Evolutionary conservation across 2,888 invertebrate species (phyloP), one percentile per base, ranked within the genome.

Genomic region (Lypha dubia): DNA sequence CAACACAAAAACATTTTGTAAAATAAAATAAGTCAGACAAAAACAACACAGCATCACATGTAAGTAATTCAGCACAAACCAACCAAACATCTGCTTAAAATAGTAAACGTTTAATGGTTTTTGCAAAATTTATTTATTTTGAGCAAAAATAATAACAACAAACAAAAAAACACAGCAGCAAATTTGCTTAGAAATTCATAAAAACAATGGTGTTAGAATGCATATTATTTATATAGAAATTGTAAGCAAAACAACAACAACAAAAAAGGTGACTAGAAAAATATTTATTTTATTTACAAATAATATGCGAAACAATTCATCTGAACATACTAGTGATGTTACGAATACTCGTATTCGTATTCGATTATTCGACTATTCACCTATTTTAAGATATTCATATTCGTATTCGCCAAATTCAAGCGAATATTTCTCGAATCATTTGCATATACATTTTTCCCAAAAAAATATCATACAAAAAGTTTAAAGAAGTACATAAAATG

Each of bases 281-380:
- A 71, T 74, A 79, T 79, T 79, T 76, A 79, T 75, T 79, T 83
- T 75, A 75, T 79, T 84, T 84, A 76, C 13, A 41, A 77, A 41
- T 41, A 60, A 58, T 83, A 60, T 71, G n/a, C 49, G n/a, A 0
- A 15, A 20, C 56, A 32, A 41, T 49, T 58, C n/a, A n/a, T n/a
- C n/a, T n/a, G n/a, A n/a, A n/a, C n/a, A n/a, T n/a, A n/a, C n/a
- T n/a, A n/a, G n/a, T n/a, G n/a, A n/a, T n/a, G n/a, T n/a, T n/a
- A n/a, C n/a, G n/a, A n/a, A n/a, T n/a, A n/a, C n/a, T n/a, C n/a
- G n/a, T n/a, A n/a, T n/a, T n/a, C n/a, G n/a, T n/a, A n/a, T n/a
- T n/a, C n/a, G n/a, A n/a, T n/a, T n/a, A n/a, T n/a, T n/a, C n/a
- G n/a, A n/a, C n/a, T n/a, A n/a, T n/a, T n/a, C n/a, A n/a, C n/a